phyloP scores from a whole-genome alignment of 2,797 vertebrate genomes.

The Notamacropus eugenii region DNA sequence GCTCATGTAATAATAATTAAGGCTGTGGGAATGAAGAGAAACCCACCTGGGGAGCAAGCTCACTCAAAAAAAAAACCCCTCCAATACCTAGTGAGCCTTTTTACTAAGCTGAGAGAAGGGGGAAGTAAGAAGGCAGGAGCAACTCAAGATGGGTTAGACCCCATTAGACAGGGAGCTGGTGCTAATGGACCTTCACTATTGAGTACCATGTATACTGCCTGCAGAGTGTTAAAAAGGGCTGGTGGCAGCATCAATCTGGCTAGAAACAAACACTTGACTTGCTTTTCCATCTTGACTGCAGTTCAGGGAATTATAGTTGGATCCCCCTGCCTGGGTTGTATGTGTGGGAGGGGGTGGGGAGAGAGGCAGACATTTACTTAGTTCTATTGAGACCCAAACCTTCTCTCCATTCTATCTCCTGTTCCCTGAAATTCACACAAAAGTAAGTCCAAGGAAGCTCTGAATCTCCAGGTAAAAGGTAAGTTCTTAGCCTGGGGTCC shows the following conservation, averaged over 20 bases:
- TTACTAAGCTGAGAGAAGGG: background rate
- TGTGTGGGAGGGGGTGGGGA: background rate
- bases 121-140: too few species aligned
- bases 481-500: background rate
- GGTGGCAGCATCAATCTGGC: background rate
- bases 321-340: background rate
- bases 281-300: background rate
- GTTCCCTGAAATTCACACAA: background rate
- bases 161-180: background rate
- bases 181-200: background rate
- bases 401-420: background rate
- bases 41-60: constrained; percentile 50
- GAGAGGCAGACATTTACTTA: background rate
- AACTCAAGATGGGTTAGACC: background rate
- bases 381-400: background rate
- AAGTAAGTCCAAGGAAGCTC: background rate
- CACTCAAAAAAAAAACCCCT: too few species aligned
- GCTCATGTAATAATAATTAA: constrained; percentile 70
- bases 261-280: background rate
- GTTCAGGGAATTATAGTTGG: background rate
- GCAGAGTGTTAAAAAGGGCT: background rate
- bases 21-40: constrained; percentile 71
- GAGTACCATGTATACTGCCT: background rate
- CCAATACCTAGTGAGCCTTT: background rate
- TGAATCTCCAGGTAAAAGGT: background rate